Evolutionary conservation across 2,888 invertebrate species (phyloP).

Genomic region (Tetanocera ferruginea): DNA sequence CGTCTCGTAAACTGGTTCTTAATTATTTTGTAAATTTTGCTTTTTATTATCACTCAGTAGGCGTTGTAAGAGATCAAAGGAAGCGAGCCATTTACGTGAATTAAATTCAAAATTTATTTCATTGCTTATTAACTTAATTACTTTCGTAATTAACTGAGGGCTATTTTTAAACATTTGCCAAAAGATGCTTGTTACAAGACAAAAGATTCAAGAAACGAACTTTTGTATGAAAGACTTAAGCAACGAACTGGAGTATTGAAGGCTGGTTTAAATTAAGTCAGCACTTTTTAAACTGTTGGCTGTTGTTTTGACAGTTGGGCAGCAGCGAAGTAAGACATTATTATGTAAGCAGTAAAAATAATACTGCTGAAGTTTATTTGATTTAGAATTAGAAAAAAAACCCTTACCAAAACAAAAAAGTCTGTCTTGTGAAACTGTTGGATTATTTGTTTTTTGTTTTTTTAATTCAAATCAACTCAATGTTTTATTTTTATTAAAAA

Average conservation of each 20-base stretch:
- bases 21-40: background rate
- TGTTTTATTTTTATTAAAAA: too few relatives aligned
- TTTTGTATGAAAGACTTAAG: background rate
- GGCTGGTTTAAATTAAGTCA: background rate
- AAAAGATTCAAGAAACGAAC: conserved; percentile 15
- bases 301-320: background rate
- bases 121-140: too few relatives aligned
- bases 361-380: too few relatives aligned
- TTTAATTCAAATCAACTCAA: too few relatives aligned
- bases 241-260: background rate
- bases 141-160: background rate
- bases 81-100: background rate
- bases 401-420: too few relatives aligned
- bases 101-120: background rate
- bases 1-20: background rate
- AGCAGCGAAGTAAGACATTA: too few relatives aligned
- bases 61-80: background rate
- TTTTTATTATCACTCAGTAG: background rate
- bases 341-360: too few relatives aligned
- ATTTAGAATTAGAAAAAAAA: too few relatives aligned
- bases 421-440: too few relatives aligned
- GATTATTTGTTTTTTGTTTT: too few relatives aligned
- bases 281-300: too few relatives aligned
- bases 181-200: background rate
- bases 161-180: background rate